These are phyloP conservation scores for Chrysolina oricalcia DNA, from an alignment of 2,888 invertebrate genomes.

Conservation along the genomic window DNA sequence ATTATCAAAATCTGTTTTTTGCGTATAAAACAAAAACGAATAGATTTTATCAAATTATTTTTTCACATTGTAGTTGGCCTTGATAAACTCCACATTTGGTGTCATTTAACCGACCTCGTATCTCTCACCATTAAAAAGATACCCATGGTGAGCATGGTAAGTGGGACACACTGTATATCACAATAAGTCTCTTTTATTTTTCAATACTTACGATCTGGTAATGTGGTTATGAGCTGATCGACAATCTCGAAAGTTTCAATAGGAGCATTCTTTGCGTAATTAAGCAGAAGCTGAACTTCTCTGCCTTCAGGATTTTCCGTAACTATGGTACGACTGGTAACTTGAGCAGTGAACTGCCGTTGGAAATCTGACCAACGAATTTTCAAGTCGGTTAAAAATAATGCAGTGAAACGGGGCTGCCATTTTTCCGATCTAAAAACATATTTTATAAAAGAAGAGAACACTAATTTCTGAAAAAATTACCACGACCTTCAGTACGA, in stretches of 20 bases:
- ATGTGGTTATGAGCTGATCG: slow-evolving; percentile 61
- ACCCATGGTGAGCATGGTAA: too few relatives aligned
- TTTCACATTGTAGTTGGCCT: too few relatives aligned
- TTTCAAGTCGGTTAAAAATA: slow-evolving; percentile 82
- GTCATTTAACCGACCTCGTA: too few relatives aligned
- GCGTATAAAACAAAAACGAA: too few relatives aligned
- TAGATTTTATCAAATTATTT: too few relatives aligned
- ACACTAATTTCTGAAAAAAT: too few relatives aligned
- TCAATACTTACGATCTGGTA: slow-evolving; percentile 69
- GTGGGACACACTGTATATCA: too few relatives aligned
- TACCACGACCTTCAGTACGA: too few relatives aligned
- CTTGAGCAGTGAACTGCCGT: slow-evolving; percentile 72
- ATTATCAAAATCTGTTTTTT: too few relatives aligned
- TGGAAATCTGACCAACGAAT: slow-evolving; percentile 76
- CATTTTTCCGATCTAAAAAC: slow-evolving; percentile 76
- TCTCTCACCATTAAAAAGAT: too few relatives aligned
- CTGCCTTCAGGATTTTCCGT: slow-evolving; percentile 83
- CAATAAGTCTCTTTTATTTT: neutral
- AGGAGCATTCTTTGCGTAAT: slow-evolving; percentile 72
- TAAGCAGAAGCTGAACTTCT: slow-evolving; percentile 76
- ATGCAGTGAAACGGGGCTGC: slow-evolving; percentile 79
- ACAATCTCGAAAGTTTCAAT: slow-evolving; percentile 65
- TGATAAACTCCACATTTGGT: too few relatives aligned
- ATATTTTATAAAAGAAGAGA: neutral
- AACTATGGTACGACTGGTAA: slow-evolving; percentile 76